A percentile compares a stretch with the other conserved stretches of the same genome.
Evolutionary conservation across 2,113 vertebrate genomes (phyloP).

Genomic region (Mellivora capensis): DNA sequence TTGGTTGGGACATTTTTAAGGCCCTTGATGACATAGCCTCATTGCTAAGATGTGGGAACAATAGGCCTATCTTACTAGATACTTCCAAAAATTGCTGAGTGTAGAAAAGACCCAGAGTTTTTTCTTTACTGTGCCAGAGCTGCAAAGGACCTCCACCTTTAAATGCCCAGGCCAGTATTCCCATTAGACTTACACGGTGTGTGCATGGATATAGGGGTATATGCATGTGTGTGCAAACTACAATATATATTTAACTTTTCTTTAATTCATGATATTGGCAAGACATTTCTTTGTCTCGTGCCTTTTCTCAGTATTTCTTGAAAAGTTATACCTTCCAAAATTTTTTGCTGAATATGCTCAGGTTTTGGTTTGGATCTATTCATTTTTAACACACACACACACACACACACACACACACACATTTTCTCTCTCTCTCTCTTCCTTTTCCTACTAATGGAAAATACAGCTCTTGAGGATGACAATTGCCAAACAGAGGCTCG

Average conservation of each 20-base stretch:
- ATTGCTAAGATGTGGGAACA: not conserved
- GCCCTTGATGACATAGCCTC: not conserved
- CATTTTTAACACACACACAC: not conserved
- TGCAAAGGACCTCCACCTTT: not conserved
- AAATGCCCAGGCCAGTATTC: not conserved
- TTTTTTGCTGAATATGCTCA: not conserved
- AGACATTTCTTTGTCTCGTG: not conserved
- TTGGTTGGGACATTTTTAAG: not conserved
- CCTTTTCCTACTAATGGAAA: not conserved
- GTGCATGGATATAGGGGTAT: not conserved
- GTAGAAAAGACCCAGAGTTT: not conserved
- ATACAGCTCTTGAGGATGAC: constrained; percentile 95
- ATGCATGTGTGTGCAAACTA: not conserved
- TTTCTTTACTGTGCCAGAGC: not conserved
- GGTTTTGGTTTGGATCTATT: not conserved
- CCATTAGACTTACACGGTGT: not conserved
- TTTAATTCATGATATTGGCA: not conserved
- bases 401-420: not conserved
- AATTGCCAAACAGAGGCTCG: constrained; percentile 96
- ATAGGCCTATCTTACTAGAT: not conserved
- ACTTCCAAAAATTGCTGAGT: not conserved
- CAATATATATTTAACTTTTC: not conserved
- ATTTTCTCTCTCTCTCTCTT: not conserved
- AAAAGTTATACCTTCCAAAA: not conserved
- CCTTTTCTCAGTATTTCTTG: not conserved